Evolutionary conservation across 2,888 invertebrate genomes (phyloP).

Genomic region (Euproctis similis): DNA sequence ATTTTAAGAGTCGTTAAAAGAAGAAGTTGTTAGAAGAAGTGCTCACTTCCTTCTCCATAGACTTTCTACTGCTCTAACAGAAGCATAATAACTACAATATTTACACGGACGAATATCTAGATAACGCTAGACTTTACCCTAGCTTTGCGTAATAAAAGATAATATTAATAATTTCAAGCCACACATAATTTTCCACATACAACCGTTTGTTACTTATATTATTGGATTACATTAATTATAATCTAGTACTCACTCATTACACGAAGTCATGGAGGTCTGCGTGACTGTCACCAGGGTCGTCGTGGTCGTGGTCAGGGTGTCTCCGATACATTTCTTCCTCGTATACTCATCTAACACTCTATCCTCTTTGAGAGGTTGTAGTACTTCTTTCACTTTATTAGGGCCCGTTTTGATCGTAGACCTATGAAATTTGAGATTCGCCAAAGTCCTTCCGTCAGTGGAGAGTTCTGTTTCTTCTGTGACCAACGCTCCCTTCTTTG

Average conservation of each 20-base stretch:
- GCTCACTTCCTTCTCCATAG: too few species aligned
- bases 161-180: too few species aligned
- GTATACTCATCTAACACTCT: slow-evolving; percentile 48
- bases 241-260: slow-evolving; percentile 66
- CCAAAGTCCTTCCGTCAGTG: slow-evolving; percentile 55
- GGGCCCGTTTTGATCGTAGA: slow-evolving; percentile 59
- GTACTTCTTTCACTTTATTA: slow-evolving; percentile 51
- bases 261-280: slow-evolving; percentile 62
- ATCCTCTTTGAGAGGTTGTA: slow-evolving; percentile 57
- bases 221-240: too few species aligned
- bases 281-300: slow-evolving; percentile 65
- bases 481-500: slow-evolving; percentile 57
- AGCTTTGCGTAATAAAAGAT: too few species aligned
- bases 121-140: too few species aligned
- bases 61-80: too few species aligned
- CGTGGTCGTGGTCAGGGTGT: slow-evolving; percentile 58
- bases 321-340: slow-evolving; percentile 59
- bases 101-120: too few species aligned
- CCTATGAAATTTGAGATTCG: slow-evolving; percentile 61
- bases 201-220: too few species aligned
- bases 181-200: too few species aligned
- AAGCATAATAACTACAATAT: too few species aligned
- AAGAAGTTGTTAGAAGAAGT: too few species aligned
- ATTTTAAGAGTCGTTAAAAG: too few species aligned
- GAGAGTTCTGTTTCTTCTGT: slow-evolving; percentile 66